These are phyloP conservation scores for Bombus affinis DNA, from an alignment of 1,140 invertebrate species.

Conservation along the genomic window DNA sequence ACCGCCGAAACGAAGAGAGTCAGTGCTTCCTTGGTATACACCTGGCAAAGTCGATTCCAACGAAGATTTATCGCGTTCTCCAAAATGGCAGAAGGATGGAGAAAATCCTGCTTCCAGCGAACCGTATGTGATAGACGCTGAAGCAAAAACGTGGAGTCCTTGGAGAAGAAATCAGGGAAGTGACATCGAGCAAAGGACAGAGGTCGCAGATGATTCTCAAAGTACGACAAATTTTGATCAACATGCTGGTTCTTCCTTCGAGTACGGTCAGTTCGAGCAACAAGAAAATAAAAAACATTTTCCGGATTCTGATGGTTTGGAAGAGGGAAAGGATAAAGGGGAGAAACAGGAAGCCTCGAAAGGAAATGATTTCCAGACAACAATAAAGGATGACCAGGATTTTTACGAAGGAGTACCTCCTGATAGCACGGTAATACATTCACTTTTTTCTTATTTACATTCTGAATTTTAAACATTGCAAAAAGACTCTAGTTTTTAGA, in stretches of 20 bases:
- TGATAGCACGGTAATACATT: conserved; percentile 60
- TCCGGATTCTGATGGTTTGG: background rate
- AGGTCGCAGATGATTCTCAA: conserved; percentile 1
- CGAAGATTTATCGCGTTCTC: conserved; percentile 46
- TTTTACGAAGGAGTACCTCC: conserved; percentile 72
- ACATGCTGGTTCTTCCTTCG: background rate
- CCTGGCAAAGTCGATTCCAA: conserved; percentile 44
- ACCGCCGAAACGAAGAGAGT: conserved; percentile 71
- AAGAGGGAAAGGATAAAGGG: conserved; percentile 1
- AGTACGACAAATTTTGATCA: background rate
- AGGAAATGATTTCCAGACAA: background rate
- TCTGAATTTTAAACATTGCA: too few species aligned
- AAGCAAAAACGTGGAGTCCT: conserved; percentile 47
- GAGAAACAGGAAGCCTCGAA: background rate
- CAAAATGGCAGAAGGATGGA: conserved; percentile 40
- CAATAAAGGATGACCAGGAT: conserved; percentile 45
- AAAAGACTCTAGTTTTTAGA: background rate
- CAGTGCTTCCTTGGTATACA: conserved; percentile 69
- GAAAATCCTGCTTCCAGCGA: background rate
- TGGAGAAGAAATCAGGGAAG: conserved; percentile 50
- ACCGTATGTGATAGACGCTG: conserved; percentile 10
- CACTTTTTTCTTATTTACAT: background rate
- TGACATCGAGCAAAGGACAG: conserved; percentile 60
- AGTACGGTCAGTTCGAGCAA: conserved; percentile 27
- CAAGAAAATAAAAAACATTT: conserved; percentile 10